These are phyloP conservation scores for Sceliomorpha sp. DNA, from an alignment of 2,888 invertebrate species.

Conservation along the genomic window DNA sequence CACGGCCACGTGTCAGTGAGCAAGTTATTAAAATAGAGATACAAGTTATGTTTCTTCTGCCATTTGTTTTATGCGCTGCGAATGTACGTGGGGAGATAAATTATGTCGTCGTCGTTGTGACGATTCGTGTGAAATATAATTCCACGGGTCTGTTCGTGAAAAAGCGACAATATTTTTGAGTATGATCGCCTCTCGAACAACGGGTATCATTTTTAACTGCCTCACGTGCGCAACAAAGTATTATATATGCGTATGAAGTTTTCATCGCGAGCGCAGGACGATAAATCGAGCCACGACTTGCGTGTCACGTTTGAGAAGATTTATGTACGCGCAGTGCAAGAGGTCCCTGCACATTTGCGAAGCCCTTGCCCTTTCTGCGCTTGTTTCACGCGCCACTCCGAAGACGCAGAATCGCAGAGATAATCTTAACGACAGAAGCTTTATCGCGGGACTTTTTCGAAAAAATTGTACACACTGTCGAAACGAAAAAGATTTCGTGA, in stretches of 20 bases:
- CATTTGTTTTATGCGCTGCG: constrained; percentile 1
- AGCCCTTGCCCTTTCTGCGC: constrained; percentile 3
- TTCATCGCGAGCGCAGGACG: background rate
- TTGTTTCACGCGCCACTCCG: constrained; percentile 5
- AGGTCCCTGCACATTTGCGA: constrained; percentile 3
- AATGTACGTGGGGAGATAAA: background rate
- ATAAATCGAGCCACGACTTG: constrained; percentile 10
- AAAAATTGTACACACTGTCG: no score
- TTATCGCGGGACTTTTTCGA: no score
- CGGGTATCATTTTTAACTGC: background rate
- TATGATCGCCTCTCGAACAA: background rate
- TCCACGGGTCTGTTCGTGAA: background rate
- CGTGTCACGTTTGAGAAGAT: constrained; percentile 3
- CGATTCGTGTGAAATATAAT: background rate
- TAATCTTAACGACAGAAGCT: constrained; percentile 1
- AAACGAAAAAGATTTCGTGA: no score
- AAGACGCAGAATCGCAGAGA: constrained; percentile 1
- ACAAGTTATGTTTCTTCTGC: background rate
- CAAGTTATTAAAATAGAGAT: background rate
- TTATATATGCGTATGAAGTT: background rate
- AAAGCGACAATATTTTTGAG: constrained; percentile 4
- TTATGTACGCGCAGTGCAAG: constrained; percentile 1
- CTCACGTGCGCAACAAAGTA: background rate
- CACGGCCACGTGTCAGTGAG: background rate
- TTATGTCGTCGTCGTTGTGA: background rate